Conservation (phyloP, 1,140 invertebrate species). For the Neuroterus valhalla region DNA sequence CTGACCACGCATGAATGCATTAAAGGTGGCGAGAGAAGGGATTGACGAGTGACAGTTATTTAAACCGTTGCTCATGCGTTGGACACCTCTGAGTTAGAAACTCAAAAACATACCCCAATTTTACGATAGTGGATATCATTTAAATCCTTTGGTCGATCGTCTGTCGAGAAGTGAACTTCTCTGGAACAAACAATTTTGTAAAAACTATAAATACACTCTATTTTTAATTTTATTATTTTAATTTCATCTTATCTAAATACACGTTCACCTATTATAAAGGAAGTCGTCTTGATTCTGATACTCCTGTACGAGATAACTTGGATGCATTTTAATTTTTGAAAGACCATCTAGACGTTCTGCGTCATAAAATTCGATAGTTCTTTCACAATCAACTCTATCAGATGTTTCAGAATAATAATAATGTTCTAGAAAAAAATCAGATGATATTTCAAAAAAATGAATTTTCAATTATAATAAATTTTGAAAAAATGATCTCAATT, state of each 20-base stretch:
- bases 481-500: no score
- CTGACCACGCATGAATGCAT: no score
- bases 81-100: no score
- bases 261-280: slow-evolving; percentile 73
- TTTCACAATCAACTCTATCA: slow-evolving; percentile 75
- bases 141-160: not conserved
- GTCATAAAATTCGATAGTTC: slow-evolving; percentile 83
- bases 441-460: not conserved
- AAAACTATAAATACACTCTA: slow-evolving; percentile 50
- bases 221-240: not conserved
- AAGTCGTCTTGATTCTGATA: slow-evolving; percentile 81
- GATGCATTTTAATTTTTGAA: slow-evolving; percentile 77
- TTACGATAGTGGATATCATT: slow-evolving; percentile 50
- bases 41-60: no score
- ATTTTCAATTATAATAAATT: slow-evolving; percentile 17
- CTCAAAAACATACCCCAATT: slow-evolving; percentile 46
- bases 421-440: slow-evolving; percentile 76
- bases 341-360: slow-evolving; percentile 82
- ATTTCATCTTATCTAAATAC: not conserved
- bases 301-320: slow-evolving; percentile 78
- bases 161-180: slow-evolving; percentile 45
- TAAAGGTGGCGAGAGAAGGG: no score
- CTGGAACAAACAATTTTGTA: slow-evolving; percentile 54
- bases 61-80: no score
- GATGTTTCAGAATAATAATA: slow-evolving; percentile 75